Evolutionary conservation across 2,797 vertebrate genomes (phyloP).

Genomic region (Echeneis naucrates): DNA sequence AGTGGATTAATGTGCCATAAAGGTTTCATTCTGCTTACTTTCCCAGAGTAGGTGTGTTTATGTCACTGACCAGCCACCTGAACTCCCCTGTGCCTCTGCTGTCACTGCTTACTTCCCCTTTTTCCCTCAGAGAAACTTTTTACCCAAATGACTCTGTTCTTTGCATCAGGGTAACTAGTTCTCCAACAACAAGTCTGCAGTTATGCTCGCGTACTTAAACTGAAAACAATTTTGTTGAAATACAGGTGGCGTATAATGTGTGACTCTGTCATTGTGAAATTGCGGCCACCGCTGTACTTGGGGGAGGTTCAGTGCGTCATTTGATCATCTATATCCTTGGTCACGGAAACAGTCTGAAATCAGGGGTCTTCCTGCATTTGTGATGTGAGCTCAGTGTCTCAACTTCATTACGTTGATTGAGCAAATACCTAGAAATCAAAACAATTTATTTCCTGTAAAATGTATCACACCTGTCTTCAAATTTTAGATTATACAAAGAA

Average conservation of each 20-base stretch:
- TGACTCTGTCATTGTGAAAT: not conserved
- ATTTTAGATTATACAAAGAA: slow-evolving; percentile 14
- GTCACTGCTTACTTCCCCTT: slow-evolving; percentile 39
- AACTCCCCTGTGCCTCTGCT: slow-evolving; percentile 1
- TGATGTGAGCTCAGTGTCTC: not conserved
- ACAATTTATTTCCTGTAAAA: not conserved
- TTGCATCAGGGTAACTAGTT: slow-evolving; percentile 15
- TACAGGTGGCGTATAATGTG: too few species aligned
- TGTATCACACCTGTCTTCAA: not conserved
- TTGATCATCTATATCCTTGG: not conserved
- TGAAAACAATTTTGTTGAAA: not conserved
- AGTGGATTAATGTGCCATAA: not conserved
- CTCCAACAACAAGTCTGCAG: not conserved
- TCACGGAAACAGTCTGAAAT: not conserved
- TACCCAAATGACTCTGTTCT: not conserved
- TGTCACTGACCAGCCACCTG: slow-evolving; percentile 25
- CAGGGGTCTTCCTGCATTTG: not conserved
- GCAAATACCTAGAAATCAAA: slow-evolving; percentile 1
- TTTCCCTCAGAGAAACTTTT: not conserved
- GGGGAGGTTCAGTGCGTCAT: not conserved
- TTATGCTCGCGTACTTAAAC: not conserved
- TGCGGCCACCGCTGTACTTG: too few species aligned
- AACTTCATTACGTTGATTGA: not conserved
- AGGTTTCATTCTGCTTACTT: slow-evolving; percentile 15
- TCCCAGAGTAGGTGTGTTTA: slow-evolving; percentile 35